Evolutionary conservation across 2,797 vertebrate genomes (phyloP), one percentile per base, ranked within the genome.

Genomic region (Rhinichthys osculus): DNA sequence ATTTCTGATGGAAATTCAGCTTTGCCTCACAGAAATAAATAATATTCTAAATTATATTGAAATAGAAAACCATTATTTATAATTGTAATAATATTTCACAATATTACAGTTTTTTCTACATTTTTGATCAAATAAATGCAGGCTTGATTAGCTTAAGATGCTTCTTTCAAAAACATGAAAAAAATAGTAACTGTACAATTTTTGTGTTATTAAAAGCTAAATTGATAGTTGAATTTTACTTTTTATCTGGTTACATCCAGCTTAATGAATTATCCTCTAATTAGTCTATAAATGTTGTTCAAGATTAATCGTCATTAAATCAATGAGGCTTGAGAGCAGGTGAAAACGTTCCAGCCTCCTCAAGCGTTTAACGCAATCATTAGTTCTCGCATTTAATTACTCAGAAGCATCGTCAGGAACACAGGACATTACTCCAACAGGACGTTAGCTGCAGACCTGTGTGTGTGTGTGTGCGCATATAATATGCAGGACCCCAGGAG

Each of bases 401-500:
- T 52, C 33, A 47, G 47, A 50, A 27, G 54, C 7, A n/a, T n/a
- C 23, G 16, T 38, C 54, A 47, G 23, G 52, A 82, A 59, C 62
- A 76, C 21, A 13, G 7, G 30, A 64, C 85, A 19, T 19, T 64
- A 77, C 30, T 27, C 27, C 4, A 78, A 71, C n/a, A 47, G 13
- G 7, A 69, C 23, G 38, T 73, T 57, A 54, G 44, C 54, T 27
- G 9, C 21, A 78, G 77, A 79, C 17, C 52, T 1, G 14, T 76
- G 57, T 59, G 40, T 71, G 67, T 74, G 47, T 76, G 73, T 85
- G 54, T 4, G 4, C 35, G 4, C 38, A 6, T 38, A 38, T 38
- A 38, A 38, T 38, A 38, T 38, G 38, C 38, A 38, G 38, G 38
- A 6, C 38, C 38, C 38, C 38, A 38, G 83, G 88, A 91, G 86